phyloP scores from a whole-genome alignment of 2,888 invertebrate genomes.

The Synanthedon formicaeformis region DNA sequence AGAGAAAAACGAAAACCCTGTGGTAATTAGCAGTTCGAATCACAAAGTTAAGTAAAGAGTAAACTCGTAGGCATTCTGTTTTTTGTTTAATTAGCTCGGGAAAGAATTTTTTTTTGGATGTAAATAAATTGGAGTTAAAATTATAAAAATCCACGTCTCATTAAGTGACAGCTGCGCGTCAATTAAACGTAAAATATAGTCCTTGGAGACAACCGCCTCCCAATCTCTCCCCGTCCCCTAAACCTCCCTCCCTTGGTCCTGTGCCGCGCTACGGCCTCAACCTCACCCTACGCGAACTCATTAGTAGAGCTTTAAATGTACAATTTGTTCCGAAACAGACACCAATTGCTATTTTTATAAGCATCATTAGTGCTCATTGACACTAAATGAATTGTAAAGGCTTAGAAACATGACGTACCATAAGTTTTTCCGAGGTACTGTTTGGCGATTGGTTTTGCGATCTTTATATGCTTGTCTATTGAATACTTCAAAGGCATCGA shows the following conservation, averaged over 20 bases:
- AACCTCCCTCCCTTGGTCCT: conserved; percentile 18
- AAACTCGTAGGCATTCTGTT: neutral
- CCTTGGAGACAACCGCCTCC: conserved; percentile 34
- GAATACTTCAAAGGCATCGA: too few species aligned
- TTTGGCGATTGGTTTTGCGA: too few species aligned
- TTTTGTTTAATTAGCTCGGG: neutral
- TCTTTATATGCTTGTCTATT: too few species aligned
- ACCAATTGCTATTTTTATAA: conserved; percentile 58
- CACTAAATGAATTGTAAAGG: conserved; percentile 4
- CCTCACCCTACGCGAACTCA: conserved; percentile 45
- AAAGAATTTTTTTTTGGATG: neutral
- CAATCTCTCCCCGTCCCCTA: conserved; percentile 10
- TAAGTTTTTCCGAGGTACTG: too few species aligned
- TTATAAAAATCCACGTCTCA: conserved; percentile 57
- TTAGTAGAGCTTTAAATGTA: conserved; percentile 60
- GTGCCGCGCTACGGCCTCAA: conserved; percentile 32
- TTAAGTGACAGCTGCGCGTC: conserved; percentile 66
- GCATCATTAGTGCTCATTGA: conserved; percentile 29
- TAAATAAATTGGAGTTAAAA: conserved; percentile 5
- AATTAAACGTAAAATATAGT: conserved; percentile 68
- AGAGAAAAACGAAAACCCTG: neutral
- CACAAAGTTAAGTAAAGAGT: neutral
- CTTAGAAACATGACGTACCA: too few species aligned
- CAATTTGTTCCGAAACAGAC: conserved; percentile 64
- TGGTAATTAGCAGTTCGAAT: neutral